These are phyloP conservation scores for Nymphalis io DNA, from an alignment of 1,140 invertebrate genomes.

Conservation along the genomic window DNA sequence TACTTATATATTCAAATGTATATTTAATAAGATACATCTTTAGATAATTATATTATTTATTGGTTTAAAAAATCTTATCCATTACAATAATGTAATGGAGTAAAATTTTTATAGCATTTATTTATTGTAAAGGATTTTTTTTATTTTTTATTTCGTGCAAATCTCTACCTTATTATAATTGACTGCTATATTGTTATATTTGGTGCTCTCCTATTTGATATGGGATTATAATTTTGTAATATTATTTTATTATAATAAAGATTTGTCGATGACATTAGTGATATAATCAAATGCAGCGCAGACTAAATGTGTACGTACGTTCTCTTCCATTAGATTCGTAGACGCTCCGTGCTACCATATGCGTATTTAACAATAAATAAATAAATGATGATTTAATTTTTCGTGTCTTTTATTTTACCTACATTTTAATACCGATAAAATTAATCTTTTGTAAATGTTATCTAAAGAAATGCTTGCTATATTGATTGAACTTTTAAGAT, in stretches of 20 bases:
- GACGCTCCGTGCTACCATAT: constrained; percentile 71
- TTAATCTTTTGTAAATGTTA: no score
- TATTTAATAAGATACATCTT: no score
- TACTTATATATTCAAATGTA: no score
- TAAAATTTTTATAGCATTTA: background rate
- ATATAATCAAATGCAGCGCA: constrained; percentile 53
- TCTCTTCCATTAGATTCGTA: constrained; percentile 76
- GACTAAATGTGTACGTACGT: constrained; percentile 66
- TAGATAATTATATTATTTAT: no score
- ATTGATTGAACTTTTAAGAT: no score
- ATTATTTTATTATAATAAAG: background rate
- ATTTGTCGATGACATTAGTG: no score
- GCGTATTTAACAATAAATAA: constrained; percentile 74
- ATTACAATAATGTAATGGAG: background rate
- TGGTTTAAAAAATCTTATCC: no score
- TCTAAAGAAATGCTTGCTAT: no score
- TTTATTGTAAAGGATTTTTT: background rate
- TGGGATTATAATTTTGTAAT: background rate
- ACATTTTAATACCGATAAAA: background rate
- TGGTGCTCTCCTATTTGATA: constrained; percentile 13
- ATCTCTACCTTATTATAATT: background rate
- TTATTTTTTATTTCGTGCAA: background rate
- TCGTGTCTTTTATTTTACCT: constrained; percentile 3
- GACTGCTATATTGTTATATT: constrained; percentile 1
- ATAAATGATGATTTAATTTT: constrained; percentile 61